Conservation (phyloP, 2,797 vertebrate species). For the Tenualosa ilisha region DNA sequence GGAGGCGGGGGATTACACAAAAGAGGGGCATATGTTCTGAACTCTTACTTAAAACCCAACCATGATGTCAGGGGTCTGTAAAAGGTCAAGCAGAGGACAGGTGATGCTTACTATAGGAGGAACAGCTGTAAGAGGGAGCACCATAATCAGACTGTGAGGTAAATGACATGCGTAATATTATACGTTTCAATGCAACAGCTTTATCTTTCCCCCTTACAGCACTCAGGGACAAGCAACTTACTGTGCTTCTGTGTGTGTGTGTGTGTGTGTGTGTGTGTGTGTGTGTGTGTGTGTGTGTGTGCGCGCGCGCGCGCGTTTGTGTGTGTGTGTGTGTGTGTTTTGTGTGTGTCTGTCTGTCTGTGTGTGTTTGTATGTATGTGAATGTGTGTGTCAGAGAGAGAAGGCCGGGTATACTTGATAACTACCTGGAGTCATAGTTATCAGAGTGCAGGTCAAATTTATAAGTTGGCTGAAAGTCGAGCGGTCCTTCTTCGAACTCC, state of each 20-base stretch:
- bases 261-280: not conserved
- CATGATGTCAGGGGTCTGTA: constrained; percentile 81
- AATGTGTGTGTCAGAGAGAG: too few species aligned
- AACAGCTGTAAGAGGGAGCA: not conserved
- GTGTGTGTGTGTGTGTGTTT: not conserved
- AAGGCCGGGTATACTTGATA: not conserved
- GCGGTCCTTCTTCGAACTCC: constrained; percentile 89
- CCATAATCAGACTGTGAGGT: not conserved
- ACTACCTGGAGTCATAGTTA: constrained; percentile 91
- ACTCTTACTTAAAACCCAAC: constrained; percentile 85
- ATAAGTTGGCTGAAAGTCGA: constrained; percentile 93
- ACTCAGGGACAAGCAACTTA: not conserved
- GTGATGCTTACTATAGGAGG: not conserved
- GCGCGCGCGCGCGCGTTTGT: not conserved
- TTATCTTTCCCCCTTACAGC: constrained; percentile 17
- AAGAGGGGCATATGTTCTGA: constrained; percentile 32
- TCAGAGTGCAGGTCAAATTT: constrained; percentile 91
- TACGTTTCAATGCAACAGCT: not conserved
- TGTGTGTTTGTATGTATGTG: not conserved
- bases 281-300: not conserved
- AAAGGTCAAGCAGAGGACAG: constrained; percentile 54
- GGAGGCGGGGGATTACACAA: constrained; percentile 4
- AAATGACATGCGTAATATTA: not conserved
- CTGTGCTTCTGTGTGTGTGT: not conserved
- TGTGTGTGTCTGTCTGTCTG: not conserved